Evolutionary conservation across 2,113 vertebrate genomes (phyloP).

Genomic region (Pelodiscus sinensis): DNA sequence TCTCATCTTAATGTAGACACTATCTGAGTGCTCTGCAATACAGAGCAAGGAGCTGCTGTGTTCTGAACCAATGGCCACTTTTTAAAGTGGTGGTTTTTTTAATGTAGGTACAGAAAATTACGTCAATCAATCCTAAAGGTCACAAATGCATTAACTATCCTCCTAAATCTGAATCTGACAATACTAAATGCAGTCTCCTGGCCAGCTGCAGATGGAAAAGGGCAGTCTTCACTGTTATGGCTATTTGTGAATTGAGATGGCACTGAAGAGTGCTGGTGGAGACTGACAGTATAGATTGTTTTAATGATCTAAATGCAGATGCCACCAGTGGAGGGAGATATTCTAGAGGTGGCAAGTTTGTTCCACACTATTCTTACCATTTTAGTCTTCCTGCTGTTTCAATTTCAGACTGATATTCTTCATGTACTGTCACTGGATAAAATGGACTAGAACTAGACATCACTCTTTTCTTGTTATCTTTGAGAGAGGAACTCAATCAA

Average conservation of each 20-base stretch:
- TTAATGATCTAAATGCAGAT: neutral
- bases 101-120: neutral
- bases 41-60: neutral
- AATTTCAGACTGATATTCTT: neutral
- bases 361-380: neutral
- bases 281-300: neutral
- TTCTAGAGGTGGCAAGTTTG: neutral
- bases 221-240: neutral
- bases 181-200: neutral
- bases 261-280: neutral
- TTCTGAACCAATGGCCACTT: neutral
- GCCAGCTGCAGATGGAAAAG: neutral
- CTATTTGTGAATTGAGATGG: neutral
- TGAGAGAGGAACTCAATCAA: conserved; percentile 5
- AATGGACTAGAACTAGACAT: neutral
- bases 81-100: neutral
- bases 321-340: neutral
- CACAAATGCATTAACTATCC: neutral
- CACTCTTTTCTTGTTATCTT: neutral
- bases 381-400: neutral
- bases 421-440: neutral
- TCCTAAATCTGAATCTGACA: neutral
- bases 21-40: neutral
- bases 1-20: no score
- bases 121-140: neutral